Base-by-base conservation (phyloP, 2,888 invertebrate genomes). In the Hyles lineata region DNA sequence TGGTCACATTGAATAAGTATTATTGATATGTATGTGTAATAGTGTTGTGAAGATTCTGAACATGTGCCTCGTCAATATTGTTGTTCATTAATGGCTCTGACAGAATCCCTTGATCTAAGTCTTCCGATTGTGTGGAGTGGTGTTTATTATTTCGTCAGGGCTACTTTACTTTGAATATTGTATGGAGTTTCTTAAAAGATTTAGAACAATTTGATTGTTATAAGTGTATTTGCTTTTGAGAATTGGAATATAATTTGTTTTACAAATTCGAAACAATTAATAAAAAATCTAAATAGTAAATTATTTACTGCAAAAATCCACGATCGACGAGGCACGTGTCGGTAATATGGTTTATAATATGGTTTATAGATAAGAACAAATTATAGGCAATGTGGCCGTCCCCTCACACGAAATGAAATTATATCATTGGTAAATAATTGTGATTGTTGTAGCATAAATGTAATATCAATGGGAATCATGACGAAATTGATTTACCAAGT, bases 401-500 rank as follows among this genome's bases (percentile, higher is more conserved):
- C 67, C 67, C 23, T 67, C 74, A 79, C 76, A 80, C 76, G 71
- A 74, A 74, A 76, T 74, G 79, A 79, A 80, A 76, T 75, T 82
- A 89, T 90, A 91, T 91, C 90, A 90, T 85, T 88, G 79, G 67
- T 50, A 67, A 89, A 88, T 86, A 82, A 88, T 86, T 92, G 92
- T 92, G 91, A 92, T 92, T 86, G 19, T 55, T 87, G 89, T 87
- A 85, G 87, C 85, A 80, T 88, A 82, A 83, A 85, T 78, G 80
- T 80, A 83, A 92, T 92, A 92, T 91, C 91, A 92, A 85, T 85
- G 89, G 89, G 88, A 78, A 87, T 88, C 87, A 82, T 85, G 75
- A 76, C 5, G 67, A 61, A 82, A 84, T 88, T 85, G 88, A 86
- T 89, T 89, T 87, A 61, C 71, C 71, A 69, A 61, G 87, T 86